Base-by-base conservation (phyloP, 2,888 invertebrate genomes). In the Eupithecia centaureata region DNA sequence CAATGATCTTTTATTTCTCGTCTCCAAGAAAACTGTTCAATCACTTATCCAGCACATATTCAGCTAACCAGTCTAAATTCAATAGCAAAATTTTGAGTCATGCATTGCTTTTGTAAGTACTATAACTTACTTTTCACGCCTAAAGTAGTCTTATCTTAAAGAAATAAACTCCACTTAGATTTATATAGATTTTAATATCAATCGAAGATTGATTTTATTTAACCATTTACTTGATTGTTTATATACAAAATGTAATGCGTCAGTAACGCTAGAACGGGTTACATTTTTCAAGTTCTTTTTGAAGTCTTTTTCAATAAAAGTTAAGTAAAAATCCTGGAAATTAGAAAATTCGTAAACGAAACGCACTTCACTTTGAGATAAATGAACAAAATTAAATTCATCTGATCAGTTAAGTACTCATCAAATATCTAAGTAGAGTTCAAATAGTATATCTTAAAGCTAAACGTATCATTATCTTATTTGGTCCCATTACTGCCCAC, bases 401-500 rank as follows among this genome's bases (percentile, higher is more conserved):
- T 27, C 27, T 15, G 0, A 52, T 52, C 22, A 25, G 13, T 10
- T 13, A 51, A 25, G 15, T 42, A 25, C 25, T 13, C 1, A 52
- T 52, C 13, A 33, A 15, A 22, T 38, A 42, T 27, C 54, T 61
- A 51, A 52, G 15, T 52, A 27, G 52, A 52, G 27, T 52, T 27
- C 27, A 27, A 52, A 47, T 22, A 42, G 42, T 10, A 18, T 22
- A 22, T 27, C 15, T 52, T 27, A 27, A 15, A 18, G 25, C 5
- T 51, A 25, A 0, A 25, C 12, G 13, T 52, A 52, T 52, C 27
- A 52, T 52, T 22, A 32, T 57, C 15, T 30, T 58, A 90, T 75
- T 88, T 89, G 59, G 88, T 88, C 63, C 78, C 74, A 75, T 90
- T 88, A 28, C 35, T 28, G 5, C 66, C 70, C 2, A 80, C 79